phyloP scores from a whole-genome alignment of 2,888 invertebrate species.

The Leptinotarsa peninsularis region DNA sequence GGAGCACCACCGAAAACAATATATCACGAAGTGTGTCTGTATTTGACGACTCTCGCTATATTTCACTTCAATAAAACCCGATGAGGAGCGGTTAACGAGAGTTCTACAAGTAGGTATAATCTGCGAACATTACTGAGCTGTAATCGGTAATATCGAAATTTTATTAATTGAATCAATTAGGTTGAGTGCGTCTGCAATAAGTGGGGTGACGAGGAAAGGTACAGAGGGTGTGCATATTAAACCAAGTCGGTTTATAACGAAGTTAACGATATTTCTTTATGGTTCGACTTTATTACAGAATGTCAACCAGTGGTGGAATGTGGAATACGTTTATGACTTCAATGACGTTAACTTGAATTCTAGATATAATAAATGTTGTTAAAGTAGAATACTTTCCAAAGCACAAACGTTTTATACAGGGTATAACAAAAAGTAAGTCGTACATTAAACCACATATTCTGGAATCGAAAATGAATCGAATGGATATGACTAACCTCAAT shows the following conservation, averaged over 20 bases:
- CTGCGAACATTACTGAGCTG: constrained; percentile 22
- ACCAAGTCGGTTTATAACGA: background rate
- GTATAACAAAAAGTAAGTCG: too few species aligned
- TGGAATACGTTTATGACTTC: background rate
- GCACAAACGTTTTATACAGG: too few species aligned
- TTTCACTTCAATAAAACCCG: constrained; percentile 30
- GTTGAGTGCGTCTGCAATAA: constrained; percentile 34
- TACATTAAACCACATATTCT: too few species aligned
- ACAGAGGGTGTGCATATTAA: constrained; percentile 7
- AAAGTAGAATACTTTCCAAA: too few species aligned
- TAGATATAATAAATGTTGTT: too few species aligned
- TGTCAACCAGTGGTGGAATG: background rate
- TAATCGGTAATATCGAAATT: constrained; percentile 43
- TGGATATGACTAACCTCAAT: too few species aligned
- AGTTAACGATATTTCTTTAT: background rate
- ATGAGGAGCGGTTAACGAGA: constrained; percentile 28
- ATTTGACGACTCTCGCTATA: constrained; percentile 27
- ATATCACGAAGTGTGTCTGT: constrained; percentile 27
- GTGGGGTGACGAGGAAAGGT: constrained; percentile 27
- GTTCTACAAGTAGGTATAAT: constrained; percentile 19
- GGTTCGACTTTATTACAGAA: background rate
- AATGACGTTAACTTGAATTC: too few species aligned
- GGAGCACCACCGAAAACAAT: constrained; percentile 21
- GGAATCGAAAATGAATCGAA: too few species aligned
- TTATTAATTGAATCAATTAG: constrained; percentile 44